phyloP scores from a whole-genome alignment of 2,888 invertebrate species.

The Netelia inedita region DNA sequence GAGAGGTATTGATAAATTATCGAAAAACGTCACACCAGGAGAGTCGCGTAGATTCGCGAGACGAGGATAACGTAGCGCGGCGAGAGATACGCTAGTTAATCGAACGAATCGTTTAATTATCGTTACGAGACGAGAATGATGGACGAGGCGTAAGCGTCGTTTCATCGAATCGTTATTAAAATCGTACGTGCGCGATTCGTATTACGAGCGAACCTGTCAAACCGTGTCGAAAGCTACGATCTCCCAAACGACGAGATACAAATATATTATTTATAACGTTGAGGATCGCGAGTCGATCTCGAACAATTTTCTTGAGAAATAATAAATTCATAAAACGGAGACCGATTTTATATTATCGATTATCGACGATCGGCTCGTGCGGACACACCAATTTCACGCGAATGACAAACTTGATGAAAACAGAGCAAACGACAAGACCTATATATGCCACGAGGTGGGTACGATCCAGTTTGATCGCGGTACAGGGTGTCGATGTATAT shows the following conservation, averaged over 20 bases:
- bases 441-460: conserved; percentile 8
- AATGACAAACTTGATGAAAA: conserved; percentile 24
- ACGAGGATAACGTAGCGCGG: background rate
- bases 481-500: conserved; percentile 2
- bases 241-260: too few relatives aligned
- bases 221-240: background rate
- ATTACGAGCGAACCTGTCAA: background rate
- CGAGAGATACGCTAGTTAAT: conserved; percentile 23
- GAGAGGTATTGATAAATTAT: background rate
- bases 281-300: background rate
- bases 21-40: background rate
- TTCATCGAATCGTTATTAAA: conserved; percentile 34
- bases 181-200: background rate
- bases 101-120: conserved; percentile 51
- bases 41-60: background rate
- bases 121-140: conserved; percentile 27
- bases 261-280: too few relatives aligned
- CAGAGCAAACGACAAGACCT: background rate
- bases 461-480: conserved; percentile 22
- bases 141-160: conserved; percentile 27
- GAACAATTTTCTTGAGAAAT: conserved; percentile 1
- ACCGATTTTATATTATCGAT: conserved; percentile 2
- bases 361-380: conserved; percentile 35
- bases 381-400: conserved; percentile 56
- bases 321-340: conserved; percentile 8